Base-by-base conservation (phyloP, 1,140 invertebrate species). In the Drosophila nebulosa region DNA sequence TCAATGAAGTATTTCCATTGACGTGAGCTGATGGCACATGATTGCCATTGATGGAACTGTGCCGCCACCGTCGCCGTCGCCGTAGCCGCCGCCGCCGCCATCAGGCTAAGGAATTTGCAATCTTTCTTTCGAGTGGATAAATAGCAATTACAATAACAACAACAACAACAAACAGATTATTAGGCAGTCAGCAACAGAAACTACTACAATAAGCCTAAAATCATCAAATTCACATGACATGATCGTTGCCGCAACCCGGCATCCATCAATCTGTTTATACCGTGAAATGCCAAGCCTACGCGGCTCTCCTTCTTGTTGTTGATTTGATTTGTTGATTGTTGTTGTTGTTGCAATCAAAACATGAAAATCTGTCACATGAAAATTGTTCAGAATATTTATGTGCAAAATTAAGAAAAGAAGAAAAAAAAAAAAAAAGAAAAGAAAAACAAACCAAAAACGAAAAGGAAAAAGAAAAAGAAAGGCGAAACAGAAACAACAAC, bases 341-440 rank as follows among this genome's bases (percentile, higher is more conserved):
- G 72, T 64, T 76, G 73, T 76, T 64, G 53, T 55, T 69, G 73
- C 72, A 76, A 69, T 76, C 65, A 58, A 67, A 78, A 73, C 64
- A 74, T 32, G 61, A 71, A 86, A 88, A 81, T 67, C 58, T 88
- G 83, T 86, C 81, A 81, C 69, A 81, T 68, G n/a, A 66, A 74
- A 78, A 78, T 74, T 77, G 65, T 80, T 71, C 51, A 64, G 35
- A 74, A 63, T 71, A 86, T 86, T 86, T 83, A 86, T 86, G 66
- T 66, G 69, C 46, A 35, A 50, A 58, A 78, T 63, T 51, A 56
- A 55, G 57, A 50, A 32, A 65, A 58, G 51, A 51, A 60, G 0
- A 64, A 59, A 79, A 69, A 66, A 36, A 65, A 51, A 68, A 61
- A 67, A 32, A 55, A 35, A 66, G 35, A 26, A n/a, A 55, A 30